Conservation (phyloP, 1,140 invertebrate species). For the Parapsyche elsis region DNA sequence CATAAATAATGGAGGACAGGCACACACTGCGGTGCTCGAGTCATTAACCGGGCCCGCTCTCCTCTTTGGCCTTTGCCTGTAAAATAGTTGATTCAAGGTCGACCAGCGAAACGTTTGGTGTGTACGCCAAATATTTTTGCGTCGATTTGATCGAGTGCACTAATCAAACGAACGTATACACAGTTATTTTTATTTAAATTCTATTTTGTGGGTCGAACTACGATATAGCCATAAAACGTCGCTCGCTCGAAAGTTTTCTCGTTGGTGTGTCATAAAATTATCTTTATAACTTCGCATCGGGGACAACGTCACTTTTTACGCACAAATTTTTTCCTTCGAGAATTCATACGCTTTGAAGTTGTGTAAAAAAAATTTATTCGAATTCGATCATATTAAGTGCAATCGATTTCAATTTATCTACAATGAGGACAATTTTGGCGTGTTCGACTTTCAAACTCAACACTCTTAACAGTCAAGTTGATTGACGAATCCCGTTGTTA, state of each 20-base stretch:
- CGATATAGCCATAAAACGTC: too few relatives aligned
- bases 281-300: background rate
- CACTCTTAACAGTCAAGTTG: too few relatives aligned
- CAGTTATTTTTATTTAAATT: too few relatives aligned
- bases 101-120: background rate
- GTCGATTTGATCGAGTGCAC: background rate
- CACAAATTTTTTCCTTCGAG: too few relatives aligned
- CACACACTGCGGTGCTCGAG: slow-evolving; percentile 25
- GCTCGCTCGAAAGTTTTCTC: background rate
- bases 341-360: too few relatives aligned
- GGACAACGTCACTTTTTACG: slow-evolving; percentile 1
- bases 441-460: too few relatives aligned
- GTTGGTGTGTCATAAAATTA: background rate
- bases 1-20: slow-evolving; percentile 16
- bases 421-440: too few relatives aligned
- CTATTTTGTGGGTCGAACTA: background rate
- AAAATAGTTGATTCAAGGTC: background rate
- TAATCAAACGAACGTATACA: too few relatives aligned
- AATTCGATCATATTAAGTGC: too few relatives aligned
- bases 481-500: too few relatives aligned
- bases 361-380: too few relatives aligned
- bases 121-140: background rate
- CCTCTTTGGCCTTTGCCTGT: slow-evolving; percentile 10
- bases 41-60: slow-evolving; percentile 11
- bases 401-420: too few relatives aligned